These are phyloP conservation scores for Cephonodes hylas DNA, from an alignment of 2,888 invertebrate genomes.

Conservation along the genomic window DNA sequence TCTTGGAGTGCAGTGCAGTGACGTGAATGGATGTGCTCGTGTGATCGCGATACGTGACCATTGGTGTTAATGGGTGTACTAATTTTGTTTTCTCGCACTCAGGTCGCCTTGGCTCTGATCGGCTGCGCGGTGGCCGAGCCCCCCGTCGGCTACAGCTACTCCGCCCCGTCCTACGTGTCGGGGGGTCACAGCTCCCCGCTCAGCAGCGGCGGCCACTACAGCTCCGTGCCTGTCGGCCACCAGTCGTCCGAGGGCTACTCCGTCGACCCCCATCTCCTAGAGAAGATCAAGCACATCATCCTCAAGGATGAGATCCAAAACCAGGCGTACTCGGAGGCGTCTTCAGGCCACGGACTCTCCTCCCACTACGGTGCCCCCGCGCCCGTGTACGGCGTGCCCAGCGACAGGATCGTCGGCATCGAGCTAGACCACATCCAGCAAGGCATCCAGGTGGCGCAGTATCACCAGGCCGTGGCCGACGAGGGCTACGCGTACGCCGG, in stretches of 20 bases:
- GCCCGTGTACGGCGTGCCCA: slow-evolving; percentile 85
- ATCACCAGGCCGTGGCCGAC: slow-evolving; percentile 87
- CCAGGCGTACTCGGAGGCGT: slow-evolving; percentile 72
- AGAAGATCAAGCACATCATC: slow-evolving; percentile 91
- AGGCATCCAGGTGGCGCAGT: slow-evolving; percentile 93
- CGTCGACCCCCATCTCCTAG: slow-evolving; percentile 89
- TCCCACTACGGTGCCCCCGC: slow-evolving; percentile 87
- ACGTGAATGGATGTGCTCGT: slow-evolving; percentile 22
- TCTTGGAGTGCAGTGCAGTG: slow-evolving; percentile 69
- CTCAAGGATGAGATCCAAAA: slow-evolving; percentile 87
- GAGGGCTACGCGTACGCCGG: slow-evolving; percentile 74
- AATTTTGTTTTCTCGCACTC: slow-evolving; percentile 24
- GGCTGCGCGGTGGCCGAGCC: slow-evolving; percentile 89
- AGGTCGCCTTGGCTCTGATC: slow-evolving; percentile 87
- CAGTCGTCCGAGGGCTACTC: slow-evolving; percentile 90
- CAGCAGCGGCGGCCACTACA: slow-evolving; percentile 87
- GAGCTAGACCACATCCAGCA: slow-evolving; percentile 92
- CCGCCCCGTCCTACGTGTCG: slow-evolving; percentile 77
- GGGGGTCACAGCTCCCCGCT: slow-evolving; percentile 83
- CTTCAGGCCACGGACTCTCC: slow-evolving; percentile 78
- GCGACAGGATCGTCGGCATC: slow-evolving; percentile 88
- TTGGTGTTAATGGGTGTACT: neutral
- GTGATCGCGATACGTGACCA: slow-evolving; percentile 26
- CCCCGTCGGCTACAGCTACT: slow-evolving; percentile 85
- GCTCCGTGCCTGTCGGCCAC: slow-evolving; percentile 87